phyloP scores from a whole-genome alignment of 2,113 vertebrate species.

The Pogonocichla stellata region DNA sequence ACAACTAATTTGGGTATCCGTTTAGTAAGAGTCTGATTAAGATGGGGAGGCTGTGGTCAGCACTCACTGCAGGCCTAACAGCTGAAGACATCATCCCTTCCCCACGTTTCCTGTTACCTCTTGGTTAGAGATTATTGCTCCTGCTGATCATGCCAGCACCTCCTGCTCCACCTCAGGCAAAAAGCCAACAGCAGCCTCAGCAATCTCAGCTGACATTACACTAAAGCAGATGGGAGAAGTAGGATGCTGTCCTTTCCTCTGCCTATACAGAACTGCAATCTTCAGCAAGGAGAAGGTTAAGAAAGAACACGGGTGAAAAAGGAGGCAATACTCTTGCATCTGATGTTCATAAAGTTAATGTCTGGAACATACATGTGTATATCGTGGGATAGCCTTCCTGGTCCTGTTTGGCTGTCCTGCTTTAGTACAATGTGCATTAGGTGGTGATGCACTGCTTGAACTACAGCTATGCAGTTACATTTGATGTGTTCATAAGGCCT shows the following conservation, averaged over 20 bases:
- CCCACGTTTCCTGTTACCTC: not conserved
- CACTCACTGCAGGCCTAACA: not conserved
- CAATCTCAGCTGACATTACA: not conserved
- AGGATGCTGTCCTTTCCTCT: not conserved
- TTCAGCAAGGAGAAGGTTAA: not conserved
- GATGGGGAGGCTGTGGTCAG: not conserved
- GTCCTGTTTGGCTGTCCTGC: not conserved
- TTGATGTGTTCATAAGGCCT: not conserved
- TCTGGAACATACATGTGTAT: not conserved
- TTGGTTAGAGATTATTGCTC: not conserved
- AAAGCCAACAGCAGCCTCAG: not conserved
- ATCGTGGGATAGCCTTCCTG: not conserved
- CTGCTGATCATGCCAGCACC: not conserved
- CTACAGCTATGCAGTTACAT: not conserved
- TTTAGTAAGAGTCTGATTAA: not conserved
- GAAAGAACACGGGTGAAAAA: not conserved
- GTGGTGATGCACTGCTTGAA: not conserved
- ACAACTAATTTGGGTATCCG: not conserved
- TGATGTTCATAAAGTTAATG: not conserved
- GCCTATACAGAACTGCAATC: not conserved
- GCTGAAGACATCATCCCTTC: not conserved
- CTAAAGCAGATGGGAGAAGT: not conserved
- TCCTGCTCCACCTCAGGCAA: not conserved
- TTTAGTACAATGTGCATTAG: not conserved
- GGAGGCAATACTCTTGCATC: not conserved